These are phyloP conservation scores for Ernsta delagoae DNA, from an alignment of 2,888 invertebrate species.

Conservation along the genomic window DNA sequence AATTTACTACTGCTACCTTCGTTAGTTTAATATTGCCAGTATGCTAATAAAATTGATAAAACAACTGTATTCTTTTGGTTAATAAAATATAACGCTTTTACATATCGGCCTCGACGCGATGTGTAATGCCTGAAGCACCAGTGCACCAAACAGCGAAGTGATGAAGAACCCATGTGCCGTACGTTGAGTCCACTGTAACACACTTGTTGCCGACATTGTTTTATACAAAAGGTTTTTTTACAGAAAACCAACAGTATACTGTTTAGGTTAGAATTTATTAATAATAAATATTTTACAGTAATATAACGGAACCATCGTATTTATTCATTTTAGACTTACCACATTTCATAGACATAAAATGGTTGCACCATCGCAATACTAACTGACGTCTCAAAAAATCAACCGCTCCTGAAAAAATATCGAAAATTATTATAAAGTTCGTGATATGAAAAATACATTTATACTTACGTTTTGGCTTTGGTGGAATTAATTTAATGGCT, in stretches of 20 bases:
- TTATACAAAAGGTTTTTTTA: conserved; percentile 32
- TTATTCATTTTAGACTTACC: conserved; percentile 83
- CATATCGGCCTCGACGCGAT: conserved; percentile 41
- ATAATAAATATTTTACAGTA: conserved; percentile 73
- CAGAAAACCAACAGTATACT: conserved; percentile 32
- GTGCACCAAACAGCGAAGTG: conserved; percentile 58
- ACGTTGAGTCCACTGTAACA: conserved; percentile 50
- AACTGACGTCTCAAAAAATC: conserved; percentile 13
- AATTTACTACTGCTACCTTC: too few species aligned
- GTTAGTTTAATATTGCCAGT: not conserved
- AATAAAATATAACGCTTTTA: not conserved
- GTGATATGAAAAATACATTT: conserved; percentile 42
- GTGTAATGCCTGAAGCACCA: conserved; percentile 57
- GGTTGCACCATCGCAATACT: conserved; percentile 45
- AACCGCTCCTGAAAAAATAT: conserved; percentile 74
- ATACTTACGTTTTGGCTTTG: conserved; percentile 97
- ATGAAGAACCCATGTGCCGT: conserved; percentile 52
- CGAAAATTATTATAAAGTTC: conserved; percentile 59
- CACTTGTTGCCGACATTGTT: conserved; percentile 22
- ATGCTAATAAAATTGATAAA: not conserved
- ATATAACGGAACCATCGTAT: conserved; percentile 70
- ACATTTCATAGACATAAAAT: conserved; percentile 64
- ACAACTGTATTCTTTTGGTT: not conserved
- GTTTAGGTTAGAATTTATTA: conserved; percentile 76
- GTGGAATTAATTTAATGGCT: conserved; percentile 93